Percentiles rank a stretch among this genome's conserved stretches.
phyloP scores from a whole-genome alignment of 2,797 vertebrate species.

The Xiphophorus birchmanni region DNA sequence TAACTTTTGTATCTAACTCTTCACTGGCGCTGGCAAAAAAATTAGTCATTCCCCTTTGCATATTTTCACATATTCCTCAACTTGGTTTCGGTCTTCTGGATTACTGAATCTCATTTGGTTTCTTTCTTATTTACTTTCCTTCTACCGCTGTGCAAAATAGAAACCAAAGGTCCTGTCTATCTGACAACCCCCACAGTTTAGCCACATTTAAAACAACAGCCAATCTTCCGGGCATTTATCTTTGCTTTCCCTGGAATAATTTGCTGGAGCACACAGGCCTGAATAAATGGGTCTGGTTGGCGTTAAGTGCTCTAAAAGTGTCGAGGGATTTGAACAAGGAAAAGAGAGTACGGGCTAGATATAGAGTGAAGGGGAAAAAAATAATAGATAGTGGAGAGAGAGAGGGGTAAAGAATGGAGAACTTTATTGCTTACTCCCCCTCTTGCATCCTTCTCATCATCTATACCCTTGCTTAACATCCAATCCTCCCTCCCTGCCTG shows the following conservation, averaged over 20 bases:
- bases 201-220: slow-evolving; percentile 54
- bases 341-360: slow-evolving; percentile 12
- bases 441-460: slow-evolving; percentile 57
- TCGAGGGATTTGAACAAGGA: slow-evolving; percentile 72
- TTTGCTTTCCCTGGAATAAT: slow-evolving; percentile 81
- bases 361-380: slow-evolving; percentile 15
- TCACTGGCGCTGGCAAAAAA: neutral
- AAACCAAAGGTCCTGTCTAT: slow-evolving; percentile 34
- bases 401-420: slow-evolving; percentile 33
- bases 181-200: slow-evolving; percentile 43
- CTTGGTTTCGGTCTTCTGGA: slow-evolving; percentile 9
- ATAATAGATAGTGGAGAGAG: slow-evolving; percentile 35
- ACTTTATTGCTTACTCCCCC: slow-evolving; percentile 59
- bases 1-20: neutral
- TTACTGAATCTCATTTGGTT: neutral
- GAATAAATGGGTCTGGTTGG: slow-evolving; percentile 74
- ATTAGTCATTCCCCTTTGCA: neutral
- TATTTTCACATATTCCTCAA: slow-evolving; percentile 7
- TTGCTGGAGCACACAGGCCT: slow-evolving; percentile 63
- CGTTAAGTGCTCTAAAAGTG: slow-evolving; percentile 76
- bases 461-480: slow-evolving; percentile 83
- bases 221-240: slow-evolving; percentile 79
- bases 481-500: slow-evolving; percentile 84
- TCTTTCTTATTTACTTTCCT: slow-evolving; percentile 7
- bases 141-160: slow-evolving; percentile 36